A percentile compares a stretch with the other conserved stretches of the same genome.
phyloP scores from a whole-genome alignment of 2,888 invertebrate species.

The Acrobasis repandana region DNA sequence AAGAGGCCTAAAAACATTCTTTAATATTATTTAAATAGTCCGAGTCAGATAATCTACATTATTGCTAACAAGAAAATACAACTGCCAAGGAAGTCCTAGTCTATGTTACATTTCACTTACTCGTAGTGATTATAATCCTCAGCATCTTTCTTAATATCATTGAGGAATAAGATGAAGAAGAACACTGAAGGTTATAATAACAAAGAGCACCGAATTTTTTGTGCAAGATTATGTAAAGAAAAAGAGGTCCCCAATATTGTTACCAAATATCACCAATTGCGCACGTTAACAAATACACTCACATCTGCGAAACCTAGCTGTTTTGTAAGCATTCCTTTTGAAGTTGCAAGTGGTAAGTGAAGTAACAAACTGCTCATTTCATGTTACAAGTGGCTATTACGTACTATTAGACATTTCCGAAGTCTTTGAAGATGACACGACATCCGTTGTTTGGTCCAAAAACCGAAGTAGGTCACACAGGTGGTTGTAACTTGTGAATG shows the following conservation, averaged over 20 bases:
- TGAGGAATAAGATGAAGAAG: too few relatives aligned
- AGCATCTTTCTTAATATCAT: too few relatives aligned
- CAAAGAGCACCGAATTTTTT: too few relatives aligned
- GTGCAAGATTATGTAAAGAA: neutral
- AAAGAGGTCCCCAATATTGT: neutral
- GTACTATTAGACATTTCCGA: neutral
- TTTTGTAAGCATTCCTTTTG: constrained; percentile 18
- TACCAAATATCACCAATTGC: neutral
- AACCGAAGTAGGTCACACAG: neutral
- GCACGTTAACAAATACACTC: neutral
- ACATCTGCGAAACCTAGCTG: constrained; percentile 9
- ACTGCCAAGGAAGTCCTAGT: too few relatives aligned
- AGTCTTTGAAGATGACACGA: constrained; percentile 5
- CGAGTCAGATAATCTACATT: too few relatives aligned
- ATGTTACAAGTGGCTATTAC: constrained; percentile 19
- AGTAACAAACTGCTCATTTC: constrained; percentile 14
- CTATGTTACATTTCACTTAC: too few relatives aligned
- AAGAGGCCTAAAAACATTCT: too few relatives aligned
- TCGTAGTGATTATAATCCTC: too few relatives aligned
- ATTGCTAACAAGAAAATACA: too few relatives aligned
- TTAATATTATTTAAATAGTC: too few relatives aligned
- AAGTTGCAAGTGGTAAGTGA: constrained; percentile 7
- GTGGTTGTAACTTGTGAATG: neutral
- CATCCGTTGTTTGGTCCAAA: constrained; percentile 17
- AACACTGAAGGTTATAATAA: too few relatives aligned